These are phyloP conservation scores for Alethe diademata DNA, from an alignment of 2,113 vertebrate species.

Conservation along the genomic window DNA sequence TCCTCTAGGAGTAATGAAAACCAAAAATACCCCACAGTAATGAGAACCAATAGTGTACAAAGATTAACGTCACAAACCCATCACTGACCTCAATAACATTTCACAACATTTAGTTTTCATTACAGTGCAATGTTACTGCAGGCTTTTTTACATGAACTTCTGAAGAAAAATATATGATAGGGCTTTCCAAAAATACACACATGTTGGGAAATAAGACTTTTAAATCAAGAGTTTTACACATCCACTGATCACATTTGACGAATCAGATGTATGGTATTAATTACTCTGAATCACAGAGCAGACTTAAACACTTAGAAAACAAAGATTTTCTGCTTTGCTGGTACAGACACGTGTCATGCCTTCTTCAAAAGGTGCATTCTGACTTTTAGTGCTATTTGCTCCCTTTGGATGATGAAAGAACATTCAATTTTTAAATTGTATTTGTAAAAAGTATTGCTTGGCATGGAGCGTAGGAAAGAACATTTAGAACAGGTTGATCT, in stretches of 20 bases:
- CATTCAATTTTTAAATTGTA: slow-evolving; percentile 74
- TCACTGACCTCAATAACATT: slow-evolving; percentile 56
- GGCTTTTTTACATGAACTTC: slow-evolving; percentile 62
- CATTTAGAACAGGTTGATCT: slow-evolving; percentile 75
- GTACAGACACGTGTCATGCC: background rate
- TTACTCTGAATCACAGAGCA: slow-evolving; percentile 27
- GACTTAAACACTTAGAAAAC: background rate
- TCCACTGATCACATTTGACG: slow-evolving; percentile 49
- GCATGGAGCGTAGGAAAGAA: slow-evolving; percentile 61
- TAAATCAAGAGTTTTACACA: slow-evolving; percentile 66
- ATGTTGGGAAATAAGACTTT: slow-evolving; percentile 62
- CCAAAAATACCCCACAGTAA: slow-evolving; percentile 62
- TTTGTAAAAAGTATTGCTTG: slow-evolving; percentile 76
- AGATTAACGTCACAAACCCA: slow-evolving; percentile 65
- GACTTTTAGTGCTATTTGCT: slow-evolving; percentile 56
- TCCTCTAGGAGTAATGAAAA: slow-evolving; percentile 56
- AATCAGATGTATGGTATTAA: slow-evolving; percentile 72
- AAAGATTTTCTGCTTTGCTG: slow-evolving; percentile 2
- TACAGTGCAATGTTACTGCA: slow-evolving; percentile 33
- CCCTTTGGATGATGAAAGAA: slow-evolving; percentile 73
- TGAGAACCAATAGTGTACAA: slow-evolving; percentile 40
- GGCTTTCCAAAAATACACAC: slow-evolving; percentile 68
- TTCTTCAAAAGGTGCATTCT: slow-evolving; percentile 45
- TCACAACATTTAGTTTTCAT: slow-evolving; percentile 62
- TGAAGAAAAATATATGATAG: slow-evolving; percentile 68